These are phyloP conservation scores for Scaptomyza parva DNA, from an alignment of 2,888 invertebrate genomes.

Conservation along the genomic window DNA sequence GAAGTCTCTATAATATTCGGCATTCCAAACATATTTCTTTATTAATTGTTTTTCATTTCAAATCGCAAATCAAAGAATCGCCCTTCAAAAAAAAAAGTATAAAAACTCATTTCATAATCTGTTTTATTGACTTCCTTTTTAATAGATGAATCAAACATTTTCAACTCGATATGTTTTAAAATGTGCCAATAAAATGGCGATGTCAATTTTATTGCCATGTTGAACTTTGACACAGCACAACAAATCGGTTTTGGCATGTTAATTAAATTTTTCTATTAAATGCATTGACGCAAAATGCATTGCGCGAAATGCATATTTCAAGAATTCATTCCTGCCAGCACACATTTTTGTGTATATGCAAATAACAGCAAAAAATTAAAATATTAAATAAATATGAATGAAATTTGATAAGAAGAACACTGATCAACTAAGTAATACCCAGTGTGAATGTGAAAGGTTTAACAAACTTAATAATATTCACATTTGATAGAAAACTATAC, in stretches of 20 bases:
- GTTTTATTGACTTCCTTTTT: too few relatives aligned
- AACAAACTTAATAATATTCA: too few relatives aligned
- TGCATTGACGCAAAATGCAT: conserved; percentile 22
- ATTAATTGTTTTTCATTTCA: too few relatives aligned
- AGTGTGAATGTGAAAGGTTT: background rate
- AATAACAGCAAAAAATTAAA: background rate
- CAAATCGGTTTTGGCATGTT: conserved; percentile 27
- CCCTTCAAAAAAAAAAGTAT: too few relatives aligned
- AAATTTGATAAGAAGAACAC: background rate
- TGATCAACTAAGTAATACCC: background rate
- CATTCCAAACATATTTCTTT: too few relatives aligned
- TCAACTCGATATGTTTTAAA: too few relatives aligned
- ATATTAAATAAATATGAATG: background rate
- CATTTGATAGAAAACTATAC: too few relatives aligned
- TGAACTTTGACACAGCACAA: background rate
- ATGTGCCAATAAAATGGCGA: too few relatives aligned
- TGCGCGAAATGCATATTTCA: background rate
- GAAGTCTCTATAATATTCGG: too few relatives aligned
- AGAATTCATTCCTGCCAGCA: background rate
- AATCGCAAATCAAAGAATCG: too few relatives aligned
- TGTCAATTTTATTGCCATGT: background rate
- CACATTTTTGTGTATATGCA: conserved; percentile 14
- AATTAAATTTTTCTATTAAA: conserved; percentile 38
- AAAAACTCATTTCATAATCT: too few relatives aligned
- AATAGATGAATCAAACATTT: too few relatives aligned